Base-by-base conservation (phyloP, 2,113 vertebrate genomes). In the Cyrtonyx montezumae region DNA sequence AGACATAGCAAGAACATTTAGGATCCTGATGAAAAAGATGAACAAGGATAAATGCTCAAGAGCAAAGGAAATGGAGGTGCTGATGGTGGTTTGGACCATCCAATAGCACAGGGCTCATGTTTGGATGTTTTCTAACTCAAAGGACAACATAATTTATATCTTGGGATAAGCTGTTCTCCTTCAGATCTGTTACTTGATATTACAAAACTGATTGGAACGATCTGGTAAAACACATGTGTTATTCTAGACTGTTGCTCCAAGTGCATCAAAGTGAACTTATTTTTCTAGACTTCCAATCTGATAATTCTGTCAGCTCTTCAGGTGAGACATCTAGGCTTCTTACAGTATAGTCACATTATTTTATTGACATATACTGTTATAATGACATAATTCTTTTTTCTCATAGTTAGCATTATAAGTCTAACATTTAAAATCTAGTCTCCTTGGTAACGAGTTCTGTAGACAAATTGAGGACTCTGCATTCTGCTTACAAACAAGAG, bases 81-180 rank as follows among this genome's bases (percentile, higher is more conserved):
- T 32, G 18, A 10, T 5, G 59, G 0, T 30, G 2, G 22, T 69
- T 61, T 76, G 43, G 19, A 34, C 36, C 3, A 8, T 56, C 17
- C 49, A 77, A 77, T 69, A n/a, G 0, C 4, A 5, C 9, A 2
- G 6, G 5, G 56, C 4, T 79, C 0, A 3, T 6, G 1, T 58
- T 85, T 91, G 1, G 19, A 25, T 5, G 7, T 1, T 32, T 32
- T 62, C 1, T 21, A 3, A 15, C 7, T 23, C 17, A 34, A 42
- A 21, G 13, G 17, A 63, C 30, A 34, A 14, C 9, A 16, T 18
- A 13, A 43, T n/a, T 51, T 32, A 34, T 14, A 23, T 9, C 23
- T 17, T 34, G 30, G 9, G 53, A 43, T 40, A 14, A 49, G 53
- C 37, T n/a, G 10, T 70, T 8, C 13, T 88, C 5, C 69, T 92